Evolutionary conservation across 2,797 vertebrate genomes (phyloP), one percentile per base, ranked within the genome.

Genomic region (Lates japonicus): DNA sequence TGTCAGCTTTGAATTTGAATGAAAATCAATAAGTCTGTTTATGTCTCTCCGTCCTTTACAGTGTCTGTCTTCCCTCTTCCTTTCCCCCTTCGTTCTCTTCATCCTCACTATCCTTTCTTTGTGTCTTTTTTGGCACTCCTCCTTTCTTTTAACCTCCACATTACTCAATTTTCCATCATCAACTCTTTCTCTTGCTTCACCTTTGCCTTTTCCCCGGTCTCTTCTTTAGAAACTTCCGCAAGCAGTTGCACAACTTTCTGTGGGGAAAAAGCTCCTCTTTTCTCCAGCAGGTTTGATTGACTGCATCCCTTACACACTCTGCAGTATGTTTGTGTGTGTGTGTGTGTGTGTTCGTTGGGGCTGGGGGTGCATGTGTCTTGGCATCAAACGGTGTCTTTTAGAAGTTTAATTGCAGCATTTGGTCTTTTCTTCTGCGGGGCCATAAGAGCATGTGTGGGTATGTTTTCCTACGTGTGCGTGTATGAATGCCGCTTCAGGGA

Each of bases 181-280:
- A 37, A 35, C 41, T 48, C 73, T 75, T 71, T 74, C 70, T 66
- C 61, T 84, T 76, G 70, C 78, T 70, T 76, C 74, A 76, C 54
- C n/a, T 78, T 87, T 77, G 52, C 82, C 51, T 84, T 76, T 77
- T 29, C 25, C 67, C 65, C 61, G 35, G 29, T 33, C 81, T 54
- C 66, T 57, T 80, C 82, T 66, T 84, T 78, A 78, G 35, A 81
- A 67, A 82, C 78, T 73, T 65, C 54, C 82, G 76, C 66, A 82
- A 80, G 80, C 75, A 67, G 81, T 92, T 94, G 82, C 90, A 90
- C 87, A 91, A 90, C 81, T 78, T 73, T 80, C 67, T 58, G 51
- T 1, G 10, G 68, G 62, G 48, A 46, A 77, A 84, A 70, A 62
- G 66, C 76, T 86, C 48, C 59, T 41, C 74, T 83, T 78, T 87